Evolutionary conservation across 2,888 invertebrate species (phyloP).

Genomic region (Epistrophella euchroma): DNA sequence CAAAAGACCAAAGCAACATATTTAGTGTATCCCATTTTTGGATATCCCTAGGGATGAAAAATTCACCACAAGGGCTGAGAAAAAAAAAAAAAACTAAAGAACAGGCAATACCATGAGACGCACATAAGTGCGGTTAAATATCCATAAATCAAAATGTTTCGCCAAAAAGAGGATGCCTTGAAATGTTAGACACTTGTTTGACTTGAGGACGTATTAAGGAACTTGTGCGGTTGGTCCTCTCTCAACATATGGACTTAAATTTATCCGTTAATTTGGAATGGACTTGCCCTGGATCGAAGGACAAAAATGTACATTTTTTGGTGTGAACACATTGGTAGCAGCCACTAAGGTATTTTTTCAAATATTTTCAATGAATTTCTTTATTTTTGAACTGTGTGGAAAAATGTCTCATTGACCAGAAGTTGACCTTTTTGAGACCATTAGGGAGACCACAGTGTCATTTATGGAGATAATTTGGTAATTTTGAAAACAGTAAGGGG

Average conservation of each 20-base stretch:
- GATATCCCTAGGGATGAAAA: constrained; percentile 52
- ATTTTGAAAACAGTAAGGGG: constrained; percentile 17
- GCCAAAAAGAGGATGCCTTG: constrained; percentile 48
- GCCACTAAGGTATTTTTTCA: constrained; percentile 48
- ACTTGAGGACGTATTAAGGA: constrained; percentile 62
- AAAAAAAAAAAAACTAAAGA: neutral
- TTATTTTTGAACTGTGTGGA: neutral
- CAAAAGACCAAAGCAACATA: constrained; percentile 61
- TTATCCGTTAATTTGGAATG: constrained; percentile 2
- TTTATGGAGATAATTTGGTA: constrained; percentile 3
- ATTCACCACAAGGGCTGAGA: constrained; percentile 66
- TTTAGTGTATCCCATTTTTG: constrained; percentile 66
- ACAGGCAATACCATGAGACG: constrained; percentile 61
- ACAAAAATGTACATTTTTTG: constrained; percentile 62
- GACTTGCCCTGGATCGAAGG: constrained; percentile 33
- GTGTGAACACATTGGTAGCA: constrained; percentile 1
- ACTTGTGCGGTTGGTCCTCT: constrained; percentile 42
- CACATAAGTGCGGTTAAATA: constrained; percentile 82
- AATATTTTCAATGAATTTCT: constrained; percentile 42
- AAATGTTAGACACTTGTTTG: constrained; percentile 74
- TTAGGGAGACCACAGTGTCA: constrained; percentile 34
- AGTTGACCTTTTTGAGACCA: constrained; percentile 27
- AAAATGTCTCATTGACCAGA: constrained; percentile 40
- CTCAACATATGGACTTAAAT: constrained; percentile 59
- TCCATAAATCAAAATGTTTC: constrained; percentile 82